These are phyloP conservation scores for Heliconius sara DNA, from an alignment of 2,888 invertebrate species.

Conservation along the genomic window DNA sequence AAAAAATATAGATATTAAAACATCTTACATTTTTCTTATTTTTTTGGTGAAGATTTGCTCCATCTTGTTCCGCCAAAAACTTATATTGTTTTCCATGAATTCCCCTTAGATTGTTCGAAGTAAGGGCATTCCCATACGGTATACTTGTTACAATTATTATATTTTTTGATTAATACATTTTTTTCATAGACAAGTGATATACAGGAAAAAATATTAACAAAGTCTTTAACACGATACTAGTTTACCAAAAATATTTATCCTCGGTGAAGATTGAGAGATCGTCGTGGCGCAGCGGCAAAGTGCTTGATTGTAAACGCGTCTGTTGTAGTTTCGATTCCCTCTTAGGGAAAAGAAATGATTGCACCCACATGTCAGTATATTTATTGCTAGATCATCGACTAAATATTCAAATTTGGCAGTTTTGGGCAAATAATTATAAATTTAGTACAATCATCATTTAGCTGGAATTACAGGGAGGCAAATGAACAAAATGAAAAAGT, in stretches of 20 bases:
- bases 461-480: neutral
- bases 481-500: neutral
- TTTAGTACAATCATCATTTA: too few relatives aligned
- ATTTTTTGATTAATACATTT: too few relatives aligned
- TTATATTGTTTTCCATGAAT: conserved; percentile 32
- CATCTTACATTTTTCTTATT: conserved; percentile 11
- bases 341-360: too few relatives aligned
- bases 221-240: neutral
- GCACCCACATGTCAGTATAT: too few relatives aligned
- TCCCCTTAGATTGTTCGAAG: conserved; percentile 21
- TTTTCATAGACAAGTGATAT: too few relatives aligned
- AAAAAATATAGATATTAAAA: neutral
- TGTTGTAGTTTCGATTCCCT: too few relatives aligned
- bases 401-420: too few relatives aligned
- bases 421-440: too few relatives aligned
- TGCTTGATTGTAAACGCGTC: too few relatives aligned
- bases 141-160: neutral
- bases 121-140: conserved; percentile 9
- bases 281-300: neutral
- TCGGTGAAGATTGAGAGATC: neutral
- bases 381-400: too few relatives aligned
- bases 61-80: conserved; percentile 28
- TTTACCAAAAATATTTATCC: neutral
- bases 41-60: conserved; percentile 22
- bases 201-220: neutral